These are phyloP conservation scores for Chloebia gouldiae DNA, from an alignment of 2,113 vertebrate species.

Conservation along the genomic window DNA sequence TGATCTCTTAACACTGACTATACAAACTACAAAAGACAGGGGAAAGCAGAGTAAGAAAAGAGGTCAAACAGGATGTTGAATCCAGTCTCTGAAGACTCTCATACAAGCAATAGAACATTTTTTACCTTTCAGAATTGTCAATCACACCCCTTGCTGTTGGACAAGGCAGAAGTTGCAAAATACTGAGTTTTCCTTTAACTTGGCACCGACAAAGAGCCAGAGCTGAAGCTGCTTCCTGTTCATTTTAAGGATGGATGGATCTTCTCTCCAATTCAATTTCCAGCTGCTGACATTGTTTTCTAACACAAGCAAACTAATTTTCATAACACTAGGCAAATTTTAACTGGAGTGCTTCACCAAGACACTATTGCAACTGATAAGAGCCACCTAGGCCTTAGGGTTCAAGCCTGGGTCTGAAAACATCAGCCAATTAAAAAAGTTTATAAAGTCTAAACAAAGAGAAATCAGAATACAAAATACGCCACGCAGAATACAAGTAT, in stretches of 20 bases:
- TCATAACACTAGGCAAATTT: slow-evolving; percentile 17
- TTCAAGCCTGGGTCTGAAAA: slow-evolving; percentile 33
- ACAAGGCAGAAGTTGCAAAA: neutral
- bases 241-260: neutral
- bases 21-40: neutral
- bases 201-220: neutral
- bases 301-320: slow-evolving; percentile 32
- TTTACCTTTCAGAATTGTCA: neutral
- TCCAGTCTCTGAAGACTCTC: neutral
- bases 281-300: slow-evolving; percentile 31
- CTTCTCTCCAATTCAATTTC: neutral
- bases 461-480: slow-evolving; percentile 20
- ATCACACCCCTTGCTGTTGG: neutral
- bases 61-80: neutral
- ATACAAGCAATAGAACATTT: neutral
- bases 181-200: neutral
- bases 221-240: slow-evolving; percentile 10
- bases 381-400: slow-evolving; percentile 10
- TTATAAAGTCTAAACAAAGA: slow-evolving; percentile 35
- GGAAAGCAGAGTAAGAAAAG: neutral
- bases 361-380: slow-evolving; percentile 5
- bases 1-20: neutral
- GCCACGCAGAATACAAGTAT: neutral
- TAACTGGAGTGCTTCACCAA: slow-evolving; percentile 20
- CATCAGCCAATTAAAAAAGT: neutral